Evolutionary conservation across 2,888 invertebrate species (phyloP), one percentile per base, ranked within the genome.

Genomic region (Drosophila antonietae): DNA sequence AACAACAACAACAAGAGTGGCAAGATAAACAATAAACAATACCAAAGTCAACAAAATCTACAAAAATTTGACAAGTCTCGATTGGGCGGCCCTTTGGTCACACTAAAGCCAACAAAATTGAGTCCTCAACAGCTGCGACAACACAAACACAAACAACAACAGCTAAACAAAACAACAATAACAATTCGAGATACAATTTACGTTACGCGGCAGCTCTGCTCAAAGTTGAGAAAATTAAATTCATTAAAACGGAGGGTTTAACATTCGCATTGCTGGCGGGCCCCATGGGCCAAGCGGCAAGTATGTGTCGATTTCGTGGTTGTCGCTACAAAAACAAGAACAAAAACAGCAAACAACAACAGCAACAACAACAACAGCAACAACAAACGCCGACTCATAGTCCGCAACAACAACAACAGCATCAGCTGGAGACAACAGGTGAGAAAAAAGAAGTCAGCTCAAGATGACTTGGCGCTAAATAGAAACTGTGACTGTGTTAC

Each of bases 281-380:
- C 92, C 93, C 93, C 91, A 96, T 96, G 96, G 96, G 96, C 95
- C 96, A 96, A 94, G 94, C 95, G 94, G 95, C 95, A 95, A 96
- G 95, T 93, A 96, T 96, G 96, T 96, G 96, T 94, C 95, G 95
- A 94, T 95, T 96, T 93, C 95, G 95, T 94, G 95, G 95, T 94
- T 95, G 95, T 94, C 95, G 95, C 93, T 95, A 95, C 94, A 96
- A 96, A 94, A 96, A 95, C 94, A 95, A 95, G 94, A 95, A 94
- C 67, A 90, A 89, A 49, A 91, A 82, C 46, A 70, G 65, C 68
- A 88, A 83, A 5, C 81, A 89, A 10, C 85, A 84, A 6, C 88
- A 83, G 0, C 86, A 78, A 3, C 82, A 66, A 8, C 78, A 84
- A 0, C 87, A 82, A 0, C 77, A 70, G 5, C 88, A 83, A 1